These are phyloP conservation scores for Lucilia cuprina DNA, from an alignment of 1,140 invertebrate genomes.

Conservation along the genomic window DNA sequence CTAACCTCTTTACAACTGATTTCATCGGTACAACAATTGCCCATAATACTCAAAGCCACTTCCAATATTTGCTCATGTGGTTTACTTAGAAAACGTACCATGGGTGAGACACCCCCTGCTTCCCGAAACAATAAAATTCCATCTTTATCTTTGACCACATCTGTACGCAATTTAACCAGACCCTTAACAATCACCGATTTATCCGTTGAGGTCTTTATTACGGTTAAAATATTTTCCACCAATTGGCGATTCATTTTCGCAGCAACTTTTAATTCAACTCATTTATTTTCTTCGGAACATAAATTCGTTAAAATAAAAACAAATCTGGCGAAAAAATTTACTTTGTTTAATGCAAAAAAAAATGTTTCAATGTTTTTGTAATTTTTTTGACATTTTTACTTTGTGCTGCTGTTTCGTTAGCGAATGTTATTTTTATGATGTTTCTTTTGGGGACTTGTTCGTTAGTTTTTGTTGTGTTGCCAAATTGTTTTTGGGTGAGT, in stretches of 20 bases:
- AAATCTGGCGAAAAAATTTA: background rate
- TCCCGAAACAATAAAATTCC: constrained; percentile 55
- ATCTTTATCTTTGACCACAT: constrained; percentile 54
- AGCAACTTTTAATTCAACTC: constrained; percentile 40
- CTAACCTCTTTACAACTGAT: constrained; percentile 55
- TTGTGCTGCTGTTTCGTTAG: background rate
- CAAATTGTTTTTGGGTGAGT: background rate
- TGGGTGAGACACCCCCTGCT: constrained; percentile 54
- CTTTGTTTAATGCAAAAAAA: background rate
- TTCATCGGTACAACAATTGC: constrained; percentile 65
- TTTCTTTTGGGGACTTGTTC: background rate
- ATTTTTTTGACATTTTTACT: background rate
- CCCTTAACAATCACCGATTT: constrained; percentile 57
- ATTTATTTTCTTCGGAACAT: background rate
- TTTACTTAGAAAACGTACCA: constrained; percentile 50
- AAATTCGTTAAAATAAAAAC: background rate
- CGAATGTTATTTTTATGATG: background rate
- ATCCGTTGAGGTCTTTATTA: constrained; percentile 56
- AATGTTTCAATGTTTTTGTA: background rate
- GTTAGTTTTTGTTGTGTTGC: background rate
- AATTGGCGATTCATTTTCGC: constrained; percentile 10
- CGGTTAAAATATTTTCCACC: constrained; percentile 50
- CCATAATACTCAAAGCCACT: constrained; percentile 65
- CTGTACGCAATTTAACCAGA: constrained; percentile 57
- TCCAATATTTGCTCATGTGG: constrained; percentile 63